Base-by-base conservation (phyloP, 2,797 vertebrate species). In the Odontamblyopus lacepedii region DNA sequence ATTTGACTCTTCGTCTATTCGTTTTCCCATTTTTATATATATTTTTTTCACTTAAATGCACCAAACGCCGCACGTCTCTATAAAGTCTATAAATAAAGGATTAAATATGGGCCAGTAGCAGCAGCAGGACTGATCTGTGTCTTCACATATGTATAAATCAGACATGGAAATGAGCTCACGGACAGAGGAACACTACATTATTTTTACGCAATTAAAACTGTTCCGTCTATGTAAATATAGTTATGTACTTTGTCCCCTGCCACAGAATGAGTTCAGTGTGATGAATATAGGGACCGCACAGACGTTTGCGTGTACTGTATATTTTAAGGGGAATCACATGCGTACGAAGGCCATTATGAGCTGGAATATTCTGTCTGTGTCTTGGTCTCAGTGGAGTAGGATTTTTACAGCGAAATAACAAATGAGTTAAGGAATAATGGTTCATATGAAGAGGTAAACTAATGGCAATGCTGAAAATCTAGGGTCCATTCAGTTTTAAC, bases 41-140 rank as follows among this genome's bases (percentile, higher is more conserved):
- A 23, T 41, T 13, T 3, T 1, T 11, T 44, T 11, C 2, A 13
- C 41, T 44, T 44, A 44, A 44, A 44, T 12, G 11, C 41, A 41
- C 38, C 38, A 41, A 41, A 72, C 1, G 56, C 69, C 30, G 53
- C 65, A 38, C 38, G 18, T 72, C 15, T 30, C 27, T 71, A 72
- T 73, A 71, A 78, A 87, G 72, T 27, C 27, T 71, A 73, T 73
- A 71, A 80, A 87, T 74, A 87, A 4, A 70, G 30, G 61, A 70
- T 55, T 59, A 56, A 79, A 81, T 76, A 74, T 76, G 71, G 79
- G 76, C 48, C 71, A 69, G 66, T 35, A 19, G 26, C 55, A 76
- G 48, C 62, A 70, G 56, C 6, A 64, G 30, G 67, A 63, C 55
- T 1, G 15, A 38, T 69, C 61, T 63, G 74, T 69, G 50, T 79